Evolutionary conservation across 2,113 vertebrate species (phyloP).

Genomic region (Triplophysa rosa): DNA sequence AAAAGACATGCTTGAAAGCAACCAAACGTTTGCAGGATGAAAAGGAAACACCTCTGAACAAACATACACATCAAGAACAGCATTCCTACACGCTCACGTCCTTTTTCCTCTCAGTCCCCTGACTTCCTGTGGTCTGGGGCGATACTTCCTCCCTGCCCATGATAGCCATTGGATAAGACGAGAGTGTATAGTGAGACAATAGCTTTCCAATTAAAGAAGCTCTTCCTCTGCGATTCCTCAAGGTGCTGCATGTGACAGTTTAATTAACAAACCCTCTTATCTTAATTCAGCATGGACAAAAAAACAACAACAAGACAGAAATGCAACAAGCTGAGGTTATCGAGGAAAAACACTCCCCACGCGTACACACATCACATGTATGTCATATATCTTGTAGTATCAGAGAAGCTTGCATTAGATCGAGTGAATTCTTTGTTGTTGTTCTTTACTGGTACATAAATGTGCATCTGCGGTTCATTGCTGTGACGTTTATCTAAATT

Average conservation of each 20-base stretch:
- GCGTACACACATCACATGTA: constrained; percentile 41
- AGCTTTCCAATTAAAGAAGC: constrained; percentile 72
- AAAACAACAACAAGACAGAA: constrained; percentile 69
- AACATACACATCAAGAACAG: neutral
- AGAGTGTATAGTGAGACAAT: constrained; percentile 34
- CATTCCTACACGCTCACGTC: neutral
- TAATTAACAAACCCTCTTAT: constrained; percentile 79
- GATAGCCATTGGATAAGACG: constrained; percentile 27
- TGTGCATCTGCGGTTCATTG: too few relatives aligned
- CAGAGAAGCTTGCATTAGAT: neutral
- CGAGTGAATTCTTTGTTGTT: too few relatives aligned
- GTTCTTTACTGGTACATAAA: neutral
- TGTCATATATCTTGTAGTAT: constrained; percentile 1
- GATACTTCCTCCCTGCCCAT: constrained; percentile 33
- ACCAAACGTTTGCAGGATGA: neutral
- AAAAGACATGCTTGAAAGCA: neutral
- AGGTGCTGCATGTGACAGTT: constrained; percentile 77
- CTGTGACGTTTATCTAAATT: too few relatives aligned
- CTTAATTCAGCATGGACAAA: constrained; percentile 76
- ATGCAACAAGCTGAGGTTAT: constrained; percentile 75
- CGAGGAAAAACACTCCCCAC: constrained; percentile 65
- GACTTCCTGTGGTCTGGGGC: neutral
- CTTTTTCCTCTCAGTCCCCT: neutral
- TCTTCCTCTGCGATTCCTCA: constrained; percentile 72
- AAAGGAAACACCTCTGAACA: neutral